Conservation (phyloP, 2,113 vertebrate genomes). For the Erythrolamprus reginae region DNA sequence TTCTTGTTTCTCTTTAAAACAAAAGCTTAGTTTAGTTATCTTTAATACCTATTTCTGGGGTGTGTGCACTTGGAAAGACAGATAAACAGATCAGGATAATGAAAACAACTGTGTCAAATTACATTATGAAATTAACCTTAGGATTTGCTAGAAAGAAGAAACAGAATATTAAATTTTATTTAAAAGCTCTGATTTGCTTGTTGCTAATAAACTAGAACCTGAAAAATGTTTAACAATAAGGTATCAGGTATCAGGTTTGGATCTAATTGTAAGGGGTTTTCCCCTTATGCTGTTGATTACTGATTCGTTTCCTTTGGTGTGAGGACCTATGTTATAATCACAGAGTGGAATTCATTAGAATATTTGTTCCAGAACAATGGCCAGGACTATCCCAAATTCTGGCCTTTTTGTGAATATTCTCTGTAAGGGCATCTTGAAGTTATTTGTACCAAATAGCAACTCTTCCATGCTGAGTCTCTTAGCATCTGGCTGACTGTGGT, state of each 20-base stretch:
- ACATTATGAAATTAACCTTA: background rate
- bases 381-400: background rate
- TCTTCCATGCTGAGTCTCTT: background rate
- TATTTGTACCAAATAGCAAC: background rate
- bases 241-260: background rate
- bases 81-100: background rate
- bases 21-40: background rate
- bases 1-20: conserved; percentile 6
- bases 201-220: background rate
- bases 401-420: background rate
- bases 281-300: background rate
- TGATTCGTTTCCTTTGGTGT: background rate
- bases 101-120: background rate
- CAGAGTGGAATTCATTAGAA: background rate
- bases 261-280: background rate
- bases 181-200: background rate
- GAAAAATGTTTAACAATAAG: background rate
- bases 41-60: background rate
- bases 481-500: background rate
- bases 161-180: background rate
- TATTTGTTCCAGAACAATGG: background rate
- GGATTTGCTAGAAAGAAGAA: background rate
- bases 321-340: background rate
- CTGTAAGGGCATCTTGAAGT: background rate
- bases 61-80: background rate